These are phyloP conservation scores for Alces alces DNA, from an alignment of 2,113 vertebrate species.

Conservation along the genomic window DNA sequence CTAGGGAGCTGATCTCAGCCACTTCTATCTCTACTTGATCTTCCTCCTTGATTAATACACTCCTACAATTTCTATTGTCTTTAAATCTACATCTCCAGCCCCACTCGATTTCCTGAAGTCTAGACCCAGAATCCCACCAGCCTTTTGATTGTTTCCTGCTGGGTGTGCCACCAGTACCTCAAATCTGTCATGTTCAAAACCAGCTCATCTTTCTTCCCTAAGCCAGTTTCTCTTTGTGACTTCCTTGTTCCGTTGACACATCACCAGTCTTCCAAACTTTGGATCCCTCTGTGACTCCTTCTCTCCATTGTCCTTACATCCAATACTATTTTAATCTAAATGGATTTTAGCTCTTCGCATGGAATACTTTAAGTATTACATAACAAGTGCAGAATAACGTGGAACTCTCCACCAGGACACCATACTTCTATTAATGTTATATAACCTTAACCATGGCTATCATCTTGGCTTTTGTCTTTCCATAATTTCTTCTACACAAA, in stretches of 20 bases:
- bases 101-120: conserved; percentile 5
- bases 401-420: not conserved
- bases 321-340: not conserved
- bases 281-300: not conserved
- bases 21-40: not conserved
- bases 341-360: not conserved
- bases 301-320: not conserved
- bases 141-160: not conserved
- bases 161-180: not conserved
- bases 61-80: not conserved
- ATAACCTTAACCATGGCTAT: not conserved
- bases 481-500: conserved; percentile 10
- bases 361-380: not conserved
- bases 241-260: not conserved
- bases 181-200: not conserved
- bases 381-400: not conserved
- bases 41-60: not conserved
- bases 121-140: not conserved
- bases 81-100: not conserved
- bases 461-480: not conserved
- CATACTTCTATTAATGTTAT: not conserved
- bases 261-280: not conserved
- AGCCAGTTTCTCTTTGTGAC: not conserved
- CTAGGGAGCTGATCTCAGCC: not conserved
- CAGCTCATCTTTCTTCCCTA: not conserved